Conservation (phyloP, 2,888 invertebrate genomes). For the Hirtodrosophila confusa region DNA sequence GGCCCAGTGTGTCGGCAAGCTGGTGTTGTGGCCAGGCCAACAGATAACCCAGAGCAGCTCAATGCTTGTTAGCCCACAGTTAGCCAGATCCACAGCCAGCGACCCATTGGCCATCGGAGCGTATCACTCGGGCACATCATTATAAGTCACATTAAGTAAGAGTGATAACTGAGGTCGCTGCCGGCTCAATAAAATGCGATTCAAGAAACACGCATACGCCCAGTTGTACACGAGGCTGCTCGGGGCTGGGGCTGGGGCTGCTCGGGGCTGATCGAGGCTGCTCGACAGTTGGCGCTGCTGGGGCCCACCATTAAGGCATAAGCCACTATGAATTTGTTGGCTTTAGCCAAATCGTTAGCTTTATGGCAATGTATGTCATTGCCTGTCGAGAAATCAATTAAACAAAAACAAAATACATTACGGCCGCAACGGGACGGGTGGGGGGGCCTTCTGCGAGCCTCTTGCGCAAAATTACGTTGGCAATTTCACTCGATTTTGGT, state of each 20-base stretch:
- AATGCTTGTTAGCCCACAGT: slow-evolving; percentile 29
- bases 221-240: slow-evolving; percentile 52
- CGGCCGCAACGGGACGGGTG: background rate
- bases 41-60: slow-evolving; percentile 31
- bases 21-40: slow-evolving; percentile 1
- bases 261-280: background rate
- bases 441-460: slow-evolving; percentile 1
- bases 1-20: too few species aligned
- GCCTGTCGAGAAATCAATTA: slow-evolving; percentile 80
- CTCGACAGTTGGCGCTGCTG: slow-evolving; percentile 30
- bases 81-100: too few species aligned
- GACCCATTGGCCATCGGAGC: slow-evolving; percentile 60
- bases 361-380: slow-evolving; percentile 80
- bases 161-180: slow-evolving; percentile 77
- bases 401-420: slow-evolving; percentile 22
- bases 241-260: background rate
- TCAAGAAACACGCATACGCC: slow-evolving; percentile 71
- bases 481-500: slow-evolving; percentile 72
- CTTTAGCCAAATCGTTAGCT: slow-evolving; percentile 42
- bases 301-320: slow-evolving; percentile 51
- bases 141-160: slow-evolving; percentile 79
- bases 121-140: slow-evolving; percentile 59
- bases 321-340: slow-evolving; percentile 49
- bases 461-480: slow-evolving; percentile 78
- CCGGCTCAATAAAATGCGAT: slow-evolving; percentile 43